Evolutionary conservation across 2,113 vertebrate genomes (phyloP), one percentile per base, ranked within the genome.

Genomic region (Promerops cafer): DNA sequence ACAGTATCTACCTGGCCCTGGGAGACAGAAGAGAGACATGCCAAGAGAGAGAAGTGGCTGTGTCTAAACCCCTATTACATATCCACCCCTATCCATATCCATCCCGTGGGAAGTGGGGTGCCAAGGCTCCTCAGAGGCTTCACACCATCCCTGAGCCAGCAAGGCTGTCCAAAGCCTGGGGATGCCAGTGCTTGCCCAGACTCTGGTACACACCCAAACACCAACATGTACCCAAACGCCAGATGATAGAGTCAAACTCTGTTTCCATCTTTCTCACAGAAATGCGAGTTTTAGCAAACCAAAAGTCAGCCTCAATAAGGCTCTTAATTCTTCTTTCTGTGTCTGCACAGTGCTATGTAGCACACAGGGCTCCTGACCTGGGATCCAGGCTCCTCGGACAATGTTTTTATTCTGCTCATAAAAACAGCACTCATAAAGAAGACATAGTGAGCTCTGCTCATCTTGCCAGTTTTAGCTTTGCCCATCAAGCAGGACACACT

Each of bases 211-310:
- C 39, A 71, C n/a, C 6, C 47, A 77, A 60, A 64, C 17, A 54
- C 11, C 4, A 1, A 9, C 18, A 23, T 4, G 20, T 33, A 61
- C 18, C 24, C 16, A 52, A 57, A 44, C 0, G 0, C 4, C 33
- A 54, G 47, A 30, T 37, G 39, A 57, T 3, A 33, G 37, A 61
- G 9, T 28, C 64, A 71, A 54, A 56, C 6, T 45, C 52, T 33
- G 11, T 35, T 68, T 77, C 31, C 0, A 0, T 42, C 52, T 66
- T 71, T 66, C 65, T 52, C 3, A 0, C 2, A 0, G 8, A 23
- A 52, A 22, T 14, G 5, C 50, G 47, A 22, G 13, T 39, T 81
- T 87, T 66, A 71, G 13, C 13, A 70, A 91, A n/a, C 18, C 7
- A 40, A 49, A 88, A 77, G 13, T 37, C 18, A 85, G 16, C 14